Evolutionary conservation across 2,888 invertebrate genomes (phyloP).

Genomic region (Ormyrus rosae): DNA sequence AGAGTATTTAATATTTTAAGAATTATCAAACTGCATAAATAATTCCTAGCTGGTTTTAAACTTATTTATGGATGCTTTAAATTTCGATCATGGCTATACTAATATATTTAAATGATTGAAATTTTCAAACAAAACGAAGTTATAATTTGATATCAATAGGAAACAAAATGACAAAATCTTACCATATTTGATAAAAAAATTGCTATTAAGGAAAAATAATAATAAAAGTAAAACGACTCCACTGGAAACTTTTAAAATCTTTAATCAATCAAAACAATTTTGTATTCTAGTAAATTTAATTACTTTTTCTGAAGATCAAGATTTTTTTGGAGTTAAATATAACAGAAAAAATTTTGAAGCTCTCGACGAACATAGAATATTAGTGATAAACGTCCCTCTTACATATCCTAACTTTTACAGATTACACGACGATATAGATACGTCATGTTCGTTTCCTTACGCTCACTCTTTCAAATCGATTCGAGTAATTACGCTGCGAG

Average conservation of each 20-base stretch:
- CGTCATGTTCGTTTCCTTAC: conserved; percentile 5
- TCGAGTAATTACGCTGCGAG: conserved; percentile 53
- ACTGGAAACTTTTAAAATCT: conserved; percentile 7
- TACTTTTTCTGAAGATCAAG: not conserved
- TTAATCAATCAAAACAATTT: not conserved
- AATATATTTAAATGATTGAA: too few species aligned
- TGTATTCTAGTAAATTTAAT: conserved; percentile 1
- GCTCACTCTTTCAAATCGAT: conserved; percentile 20
- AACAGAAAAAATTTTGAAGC: not conserved
- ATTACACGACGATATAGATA: conserved; percentile 46
- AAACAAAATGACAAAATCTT: too few species aligned
- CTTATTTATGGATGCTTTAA: not conserved
- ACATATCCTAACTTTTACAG: conserved; percentile 40
- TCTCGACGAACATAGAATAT: conserved; percentile 24
- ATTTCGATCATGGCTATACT: too few species aligned
- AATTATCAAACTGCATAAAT: not conserved
- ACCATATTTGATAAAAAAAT: not conserved
- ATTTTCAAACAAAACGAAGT: too few species aligned
- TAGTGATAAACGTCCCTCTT: conserved; percentile 38
- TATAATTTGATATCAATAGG: too few species aligned
- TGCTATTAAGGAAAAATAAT: not conserved
- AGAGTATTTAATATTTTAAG: too few species aligned
- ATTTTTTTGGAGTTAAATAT: not conserved
- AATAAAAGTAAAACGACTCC: not conserved
- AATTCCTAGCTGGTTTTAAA: conserved; percentile 5